A percentile compares a stretch with the other conserved stretches of the same genome.
Conservation (phyloP, 53 echinoderm and acorn worm genomes). For the Actinopyga echinites region DNA sequence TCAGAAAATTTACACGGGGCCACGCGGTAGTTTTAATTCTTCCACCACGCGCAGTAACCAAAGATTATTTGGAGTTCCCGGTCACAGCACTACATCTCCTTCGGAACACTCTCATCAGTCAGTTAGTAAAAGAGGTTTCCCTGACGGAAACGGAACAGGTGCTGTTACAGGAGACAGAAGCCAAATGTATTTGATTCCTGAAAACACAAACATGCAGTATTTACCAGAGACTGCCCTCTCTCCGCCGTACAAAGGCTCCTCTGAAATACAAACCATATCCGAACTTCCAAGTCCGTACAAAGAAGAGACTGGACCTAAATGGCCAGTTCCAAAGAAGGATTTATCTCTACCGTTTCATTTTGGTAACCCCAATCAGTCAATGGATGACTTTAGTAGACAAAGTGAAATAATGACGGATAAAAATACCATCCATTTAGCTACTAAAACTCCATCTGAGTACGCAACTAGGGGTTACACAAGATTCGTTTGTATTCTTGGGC, state of each 20-base stretch:
- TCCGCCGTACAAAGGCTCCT: conserved; percentile 64
- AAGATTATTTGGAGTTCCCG: conserved; percentile 67
- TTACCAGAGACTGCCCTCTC: conserved; percentile 69
- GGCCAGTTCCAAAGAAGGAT: conserved; percentile 57
- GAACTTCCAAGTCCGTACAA: conserved; percentile 78
- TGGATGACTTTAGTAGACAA: conserved; percentile 74
- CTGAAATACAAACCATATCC: conserved; percentile 52
- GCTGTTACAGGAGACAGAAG: conserved; percentile 57
- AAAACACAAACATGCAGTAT: conserved; percentile 65
- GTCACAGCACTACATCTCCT: conserved; percentile 81
- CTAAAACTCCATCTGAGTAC: conserved; percentile 67
- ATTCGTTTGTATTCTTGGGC: too few relatives aligned
- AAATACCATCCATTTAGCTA: conserved; percentile 75
- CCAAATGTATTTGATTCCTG: conserved; percentile 77
- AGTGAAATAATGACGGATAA: conserved; percentile 75
- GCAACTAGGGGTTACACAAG: conserved; percentile 63
- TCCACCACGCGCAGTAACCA: conserved; percentile 66
- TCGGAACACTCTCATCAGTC: conserved; percentile 83
- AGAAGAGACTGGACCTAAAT: conserved; percentile 58
- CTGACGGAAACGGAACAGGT: conserved; percentile 63
- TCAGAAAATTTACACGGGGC: conserved; percentile 50
- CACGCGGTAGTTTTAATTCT: conserved; percentile 69
- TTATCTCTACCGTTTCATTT: conserved; percentile 67
- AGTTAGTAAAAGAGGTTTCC: conserved; percentile 77
- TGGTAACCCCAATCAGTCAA: conserved; percentile 54